Evolutionary conservation across 2,888 invertebrate species (phyloP).

Genomic region (Yponomeuta cagnagella): DNA sequence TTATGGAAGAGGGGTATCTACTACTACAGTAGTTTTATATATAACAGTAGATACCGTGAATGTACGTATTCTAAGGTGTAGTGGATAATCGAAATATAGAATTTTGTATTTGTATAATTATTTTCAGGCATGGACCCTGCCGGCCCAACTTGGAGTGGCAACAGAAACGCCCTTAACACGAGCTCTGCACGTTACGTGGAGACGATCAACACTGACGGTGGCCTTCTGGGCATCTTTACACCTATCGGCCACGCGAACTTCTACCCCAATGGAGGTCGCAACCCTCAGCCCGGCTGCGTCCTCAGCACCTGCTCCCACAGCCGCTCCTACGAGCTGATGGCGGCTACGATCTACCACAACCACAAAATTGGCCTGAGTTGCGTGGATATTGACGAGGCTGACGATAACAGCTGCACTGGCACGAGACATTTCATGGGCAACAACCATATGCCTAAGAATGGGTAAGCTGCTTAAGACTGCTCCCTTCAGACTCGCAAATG

Average conservation of each 20-base stretch:
- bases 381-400: neutral
- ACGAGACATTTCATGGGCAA: neutral
- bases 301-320: constrained; percentile 46
- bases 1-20: too few species aligned
- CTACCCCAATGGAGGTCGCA: constrained; percentile 58
- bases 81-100: too few species aligned
- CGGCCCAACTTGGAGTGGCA: constrained; percentile 49
- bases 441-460: neutral
- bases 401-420: neutral
- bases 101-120: too few species aligned
- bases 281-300: constrained; percentile 42
- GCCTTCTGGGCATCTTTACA: constrained; percentile 44
- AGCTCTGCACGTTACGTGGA: constrained; percentile 34
- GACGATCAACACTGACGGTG: constrained; percentile 29
- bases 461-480: neutral
- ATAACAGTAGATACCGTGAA: too few species aligned
- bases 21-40: too few species aligned
- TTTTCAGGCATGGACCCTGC: constrained; percentile 35
- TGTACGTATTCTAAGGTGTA: too few species aligned
- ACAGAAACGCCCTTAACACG: constrained; percentile 18
- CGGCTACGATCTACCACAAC: constrained; percentile 40
- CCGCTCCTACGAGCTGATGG: constrained; percentile 41
- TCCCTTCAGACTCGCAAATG: too few species aligned
- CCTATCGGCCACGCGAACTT: constrained; percentile 48
- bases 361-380: constrained; percentile 21